Evolutionary conservation across 2,888 invertebrate species (phyloP), one percentile per base, ranked within the genome.

Genomic region (Ornithoptera alexandrae): DNA sequence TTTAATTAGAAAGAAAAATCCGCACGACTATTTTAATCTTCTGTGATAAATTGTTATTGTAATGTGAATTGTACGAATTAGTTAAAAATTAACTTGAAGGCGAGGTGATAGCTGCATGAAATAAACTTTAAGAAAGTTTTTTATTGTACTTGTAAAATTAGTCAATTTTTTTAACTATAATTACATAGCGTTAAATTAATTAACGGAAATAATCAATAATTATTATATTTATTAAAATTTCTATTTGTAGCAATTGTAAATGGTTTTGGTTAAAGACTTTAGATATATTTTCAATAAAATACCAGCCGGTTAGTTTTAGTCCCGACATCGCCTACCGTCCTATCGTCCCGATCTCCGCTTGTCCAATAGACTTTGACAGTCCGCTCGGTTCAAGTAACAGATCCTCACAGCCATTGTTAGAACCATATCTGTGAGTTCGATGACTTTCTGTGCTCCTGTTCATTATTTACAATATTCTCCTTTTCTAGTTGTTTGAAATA

Each of bases 331-430:
- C 87, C 85, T 87, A 88, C 83, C 88, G 79, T n/a, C 77, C 85
- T 89, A 90, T 90, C 88, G 77, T 81, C 81, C 78, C 85, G 79
- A 89, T 90, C 90, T 89, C 81, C 67, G 79, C 81, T 80, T 83
- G 85, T 86, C 86, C 87, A 84, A 86, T 80, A 81, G 87, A 87
- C 85, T 83, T 82, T 77, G 84, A 85, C 86, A 84, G 85, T 84
- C 86, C 75, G 79, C 81, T 82, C 86, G 86, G 86, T 88, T 86
- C 85, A 86, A 86, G 84, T 83, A 84, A 84, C 83, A 82, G 87
- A 87, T 87, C 85, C 81, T 79, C 75, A 74, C 74, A 76, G 80
- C 88, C 85, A 88, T 89, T 89, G 88, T 88, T 82, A 83, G 72
- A 76, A 68, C 68, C 74, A 78, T 79, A 80, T 82, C 83, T 84